These are phyloP conservation scores for Syrmaticus mikado DNA, from an alignment of 2,113 vertebrate species.

Conservation along the genomic window DNA sequence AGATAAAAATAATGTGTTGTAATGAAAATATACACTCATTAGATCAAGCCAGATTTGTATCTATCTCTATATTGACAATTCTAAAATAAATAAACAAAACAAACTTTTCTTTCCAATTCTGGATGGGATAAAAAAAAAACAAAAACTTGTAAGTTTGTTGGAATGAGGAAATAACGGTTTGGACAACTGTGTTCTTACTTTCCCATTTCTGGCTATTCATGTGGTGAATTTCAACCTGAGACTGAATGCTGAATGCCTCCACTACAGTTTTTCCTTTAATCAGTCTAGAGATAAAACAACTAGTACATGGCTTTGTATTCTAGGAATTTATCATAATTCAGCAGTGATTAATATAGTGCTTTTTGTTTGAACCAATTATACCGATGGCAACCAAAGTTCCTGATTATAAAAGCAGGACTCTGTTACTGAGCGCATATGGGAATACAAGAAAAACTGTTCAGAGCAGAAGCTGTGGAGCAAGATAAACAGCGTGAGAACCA, in stretches of 20 bases:
- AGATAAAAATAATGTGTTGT: background rate
- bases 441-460: no score
- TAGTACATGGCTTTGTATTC: background rate
- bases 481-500: no score
- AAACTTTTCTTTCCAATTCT: background rate
- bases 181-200: background rate
- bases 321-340: background rate
- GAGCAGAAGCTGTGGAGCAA: no score
- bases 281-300: background rate
- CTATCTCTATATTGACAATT: background rate
- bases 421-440: background rate
- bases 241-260: no score
- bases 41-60: background rate
- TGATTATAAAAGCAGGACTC: background rate
- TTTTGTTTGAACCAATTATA: background rate
- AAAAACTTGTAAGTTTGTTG: background rate
- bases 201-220: rapidly evolving
- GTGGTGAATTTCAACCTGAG: background rate
- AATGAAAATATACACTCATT: background rate
- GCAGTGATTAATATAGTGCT: background rate
- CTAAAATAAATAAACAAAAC: background rate
- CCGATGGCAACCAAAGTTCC: background rate
- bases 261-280: background rate
- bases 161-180: background rate
- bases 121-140: background rate